phyloP scores from a whole-genome alignment of 1,140 invertebrate species.

The Scaptomyza hsui region DNA sequence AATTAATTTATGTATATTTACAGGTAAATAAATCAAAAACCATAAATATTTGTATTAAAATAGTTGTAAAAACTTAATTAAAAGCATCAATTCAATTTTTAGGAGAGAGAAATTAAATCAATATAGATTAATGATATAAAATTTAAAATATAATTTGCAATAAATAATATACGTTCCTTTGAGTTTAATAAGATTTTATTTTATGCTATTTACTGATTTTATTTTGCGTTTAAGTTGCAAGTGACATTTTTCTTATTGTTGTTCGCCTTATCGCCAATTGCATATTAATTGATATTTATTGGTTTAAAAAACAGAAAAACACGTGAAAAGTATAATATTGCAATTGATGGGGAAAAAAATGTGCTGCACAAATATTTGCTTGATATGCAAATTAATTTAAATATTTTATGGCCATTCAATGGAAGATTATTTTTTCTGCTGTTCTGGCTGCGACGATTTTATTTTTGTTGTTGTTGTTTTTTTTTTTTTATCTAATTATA shows the following conservation, averaged over 20 bases:
- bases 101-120: background rate
- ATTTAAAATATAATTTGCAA: background rate
- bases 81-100: constrained; percentile 13
- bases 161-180: background rate
- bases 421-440: constrained; percentile 1
- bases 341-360: constrained; percentile 40
- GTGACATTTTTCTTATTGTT: background rate
- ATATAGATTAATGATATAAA: background rate
- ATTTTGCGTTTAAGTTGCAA: background rate
- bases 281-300: constrained; percentile 41
- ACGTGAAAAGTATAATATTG: constrained; percentile 21
- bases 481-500: constrained; percentile 75
- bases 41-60: constrained; percentile 9
- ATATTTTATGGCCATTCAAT: constrained; percentile 59
- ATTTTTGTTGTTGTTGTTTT: too few species aligned
- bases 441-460: constrained; percentile 20
- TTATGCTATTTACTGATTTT: background rate
- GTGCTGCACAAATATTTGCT: constrained; percentile 66
- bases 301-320: constrained; percentile 13
- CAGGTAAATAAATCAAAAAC: constrained; percentile 8
- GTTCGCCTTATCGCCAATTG: background rate
- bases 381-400: constrained; percentile 70
- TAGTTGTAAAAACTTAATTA: constrained; percentile 40
- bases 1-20: constrained; percentile 52
- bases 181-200: background rate